Evolutionary conservation across 1,140 invertebrate genomes (phyloP), one percentile per base, ranked within the genome.

Genomic region (Vollenhovia emeryi): DNA sequence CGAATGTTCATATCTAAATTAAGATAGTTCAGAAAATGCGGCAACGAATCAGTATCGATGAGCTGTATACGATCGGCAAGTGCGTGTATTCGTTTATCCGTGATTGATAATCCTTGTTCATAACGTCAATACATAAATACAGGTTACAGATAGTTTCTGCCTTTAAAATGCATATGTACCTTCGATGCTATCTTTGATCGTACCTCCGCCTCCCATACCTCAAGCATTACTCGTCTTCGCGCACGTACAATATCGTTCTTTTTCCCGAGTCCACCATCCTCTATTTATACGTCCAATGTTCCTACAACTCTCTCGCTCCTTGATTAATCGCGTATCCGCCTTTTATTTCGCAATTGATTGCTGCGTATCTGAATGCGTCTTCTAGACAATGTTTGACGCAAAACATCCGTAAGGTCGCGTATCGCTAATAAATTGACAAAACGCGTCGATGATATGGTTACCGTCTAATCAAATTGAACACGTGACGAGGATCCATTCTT

Each of bases 111-210:
- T 82, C 48, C 78, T 82, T 82, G 78, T 82, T 82, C 78, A 24
- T 82, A 82, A 82, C 66, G 78, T 82, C 78, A 82, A 82, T 82
- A 71, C 66, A 82, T 82, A 82, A 82, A 82, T 82, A 79, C 76
- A 57, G 78, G 66, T 82, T 82, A 71, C 36, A 45, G 78, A 82
- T 82, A 82, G 50, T 82, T n/a, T 57, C 36, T 73, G n/a, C 78
- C 52, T 82, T 82, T 71, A 82, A 82, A 82, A 82, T 82, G 78
- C 66, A 45, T 73, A 82, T 21, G 78, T 73, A 82, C 52, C 52
- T 59, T 71, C 66, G 78, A 82, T 73, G 66, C 66, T 82, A 82
- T 82, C 78, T 80, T 55, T 40, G 78, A 80, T 71, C 78, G 24
- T 82, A 73, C 64, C 78, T 43, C 78, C 78, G 78, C 78, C 64